Base-by-base conservation (phyloP, 2,797 vertebrate genomes). In the Chromis chromis region DNA sequence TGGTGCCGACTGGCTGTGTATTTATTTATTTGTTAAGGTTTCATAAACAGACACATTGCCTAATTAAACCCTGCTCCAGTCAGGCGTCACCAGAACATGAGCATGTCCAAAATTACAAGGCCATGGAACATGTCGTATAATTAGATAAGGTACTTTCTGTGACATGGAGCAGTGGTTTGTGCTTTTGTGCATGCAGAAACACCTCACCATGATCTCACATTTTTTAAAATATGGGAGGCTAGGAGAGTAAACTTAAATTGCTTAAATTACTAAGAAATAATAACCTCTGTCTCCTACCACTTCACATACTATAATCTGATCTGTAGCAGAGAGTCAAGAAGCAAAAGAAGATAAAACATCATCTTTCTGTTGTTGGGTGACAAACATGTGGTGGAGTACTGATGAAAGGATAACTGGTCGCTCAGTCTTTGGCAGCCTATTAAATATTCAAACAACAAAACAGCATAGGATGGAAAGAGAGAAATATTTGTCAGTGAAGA, bases 361-460 rank as follows among this genome's bases (percentile, higher is more conserved):
- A 36, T 78, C 4, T 33, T 25, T 77, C 25, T 65, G 40, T 76
- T 71, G n/a, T 8, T 12, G 5, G 21, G 39, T 27, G 49, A 55
- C 4, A 19, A 56, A 66, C 46, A 61, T 49, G 67, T 59, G 72
- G 65, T 13, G 57, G 63, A 42, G 52, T 44, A 17, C 46, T 50
- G 68, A 83, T 81, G 52, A 85, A 82, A 83, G 31, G 82, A 79
- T 72, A 85, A 67, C 8, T 6, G 57, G 86, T 81, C 12, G 21
- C 54, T 80, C 48, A 0, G 40, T 78, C 72, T 76, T 66, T 85
- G 83, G 74, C 80, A 81, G 68, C 36, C 25, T 50, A 81, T 84
- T 84, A 86, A 88, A 78, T 77, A 87, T 89, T 85, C 54, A 77
- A 61, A 78, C 56, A 62, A 72, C 77, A 75, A 86, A 25, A 83